Base-by-base conservation (phyloP, 2,888 invertebrate species). In the Nebria salina region DNA sequence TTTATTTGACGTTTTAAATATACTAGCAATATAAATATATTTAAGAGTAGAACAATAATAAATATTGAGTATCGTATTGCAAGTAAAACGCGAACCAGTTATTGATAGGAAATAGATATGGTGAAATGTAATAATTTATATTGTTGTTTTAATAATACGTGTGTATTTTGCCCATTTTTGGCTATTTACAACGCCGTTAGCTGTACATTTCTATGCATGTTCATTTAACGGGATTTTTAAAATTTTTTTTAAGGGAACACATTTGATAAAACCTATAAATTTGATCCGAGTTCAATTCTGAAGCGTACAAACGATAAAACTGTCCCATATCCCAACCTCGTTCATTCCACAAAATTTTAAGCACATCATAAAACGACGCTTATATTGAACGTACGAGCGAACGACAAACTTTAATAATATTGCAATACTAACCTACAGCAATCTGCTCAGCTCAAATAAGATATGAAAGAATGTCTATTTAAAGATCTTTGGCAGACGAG, bases 401-500 rank as follows among this genome's bases (percentile, higher is more conserved):
- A 13, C 13, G 54, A 54, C 54, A 54, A 54, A 54, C 54, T 54
- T 54, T 54, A 54, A 54, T 54, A 54, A 54, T 11, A 54, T 54
- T 26, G 20, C 70, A 70, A 25, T 34, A 70, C 70, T 70, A 70
- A 70, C 70, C 70, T 34, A 70, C 70, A 70, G 20, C 70, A 70
- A 20, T 34, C 25, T 70, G 34, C 70, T 70, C 54, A 54, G 13
- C 54, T 54, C 54, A 54, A 54, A 20, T 11, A 70, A 70, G 26
- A 15, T 26, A 26, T 34, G 5, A 34, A 70, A 70, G 70, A 70
- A 70, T 70, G 13, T 70, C 70, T 26, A 70, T 70, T 70, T 70
- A 25, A 70, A 70, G 34, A 15, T 70, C 15, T 13, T 34, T 34
- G 70, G 54, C 4, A 8, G 54, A 54, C 70, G 25, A 70, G 34